Conservation (phyloP, 2,797 vertebrate genomes). For the Pelodytes ibericus region DNA sequence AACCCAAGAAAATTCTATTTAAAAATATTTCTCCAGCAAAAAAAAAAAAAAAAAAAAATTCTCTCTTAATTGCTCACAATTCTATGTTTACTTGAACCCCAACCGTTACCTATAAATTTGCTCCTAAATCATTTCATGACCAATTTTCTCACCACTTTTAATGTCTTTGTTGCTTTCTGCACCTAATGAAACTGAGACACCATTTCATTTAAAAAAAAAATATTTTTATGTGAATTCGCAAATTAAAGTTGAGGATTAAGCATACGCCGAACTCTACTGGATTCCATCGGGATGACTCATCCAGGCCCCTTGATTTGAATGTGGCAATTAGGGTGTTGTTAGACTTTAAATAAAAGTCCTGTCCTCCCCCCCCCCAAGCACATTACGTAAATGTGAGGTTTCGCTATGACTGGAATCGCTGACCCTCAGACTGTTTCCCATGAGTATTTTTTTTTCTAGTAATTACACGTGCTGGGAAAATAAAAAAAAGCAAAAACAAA, state of each 20-base stretch:
- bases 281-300: conserved; percentile 19
- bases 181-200: background rate
- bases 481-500: background rate
- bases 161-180: background rate
- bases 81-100: background rate
- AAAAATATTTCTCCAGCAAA: too few relatives aligned
- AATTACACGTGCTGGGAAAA: background rate
- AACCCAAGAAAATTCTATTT: too few relatives aligned
- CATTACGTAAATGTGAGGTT: conserved; percentile 31
- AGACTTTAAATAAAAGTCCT: conserved; percentile 11
- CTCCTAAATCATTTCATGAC: background rate
- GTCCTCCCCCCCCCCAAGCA: background rate
- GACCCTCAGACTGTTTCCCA: conserved; percentile 32
- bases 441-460: conserved; percentile 18
- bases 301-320: background rate
- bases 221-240: background rate
- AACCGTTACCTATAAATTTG: background rate
- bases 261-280: background rate
- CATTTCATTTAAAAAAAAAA: background rate
- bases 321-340: conserved; percentile 20
- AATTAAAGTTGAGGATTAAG: background rate
- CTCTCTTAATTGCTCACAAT: background rate
- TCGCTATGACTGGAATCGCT: conserved; percentile 29
- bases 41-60: too few relatives aligned
- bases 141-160: background rate